phyloP scores from a whole-genome alignment of 2,113 vertebrate genomes.

The Heterochromis multidens region DNA sequence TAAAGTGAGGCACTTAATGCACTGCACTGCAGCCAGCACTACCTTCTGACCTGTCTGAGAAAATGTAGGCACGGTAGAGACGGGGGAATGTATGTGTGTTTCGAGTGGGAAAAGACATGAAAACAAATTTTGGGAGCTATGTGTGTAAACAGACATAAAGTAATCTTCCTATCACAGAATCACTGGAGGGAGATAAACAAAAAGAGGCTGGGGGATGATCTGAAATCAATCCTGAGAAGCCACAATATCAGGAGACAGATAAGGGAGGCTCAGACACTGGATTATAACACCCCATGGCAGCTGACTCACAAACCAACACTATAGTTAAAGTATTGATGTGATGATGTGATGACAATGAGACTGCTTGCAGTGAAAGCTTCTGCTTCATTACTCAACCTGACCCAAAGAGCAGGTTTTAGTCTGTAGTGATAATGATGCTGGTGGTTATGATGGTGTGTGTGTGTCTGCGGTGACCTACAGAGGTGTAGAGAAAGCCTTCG shows the following conservation, averaged over 20 bases:
- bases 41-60: conserved; percentile 38
- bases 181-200: conserved; percentile 34
- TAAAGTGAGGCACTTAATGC: conserved; percentile 29
- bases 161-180: conserved; percentile 33
- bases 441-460: background rate
- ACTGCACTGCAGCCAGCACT: conserved; percentile 17
- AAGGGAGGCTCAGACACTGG: conserved; percentile 12
- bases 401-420: background rate
- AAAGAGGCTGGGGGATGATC: conserved; percentile 8
- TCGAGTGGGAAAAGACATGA: background rate
- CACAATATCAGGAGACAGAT: conserved; percentile 33
- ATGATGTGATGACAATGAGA: conserved; percentile 34
- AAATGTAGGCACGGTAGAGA: background rate
- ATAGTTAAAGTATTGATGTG: conserved; percentile 35
- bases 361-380: background rate
- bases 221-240: conserved; percentile 44
- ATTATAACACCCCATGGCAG: conserved; percentile 12
- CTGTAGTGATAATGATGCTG: background rate
- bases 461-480: conserved; percentile 78
- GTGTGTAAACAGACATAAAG: conserved; percentile 1
- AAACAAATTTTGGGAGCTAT: conserved; percentile 10
- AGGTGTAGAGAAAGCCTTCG: conserved; percentile 97
- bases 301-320: conserved; percentile 23
- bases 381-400: conserved; percentile 2
- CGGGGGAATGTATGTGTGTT: background rate